Percentiles rank a stretch among this genome's conserved stretches.
Evolutionary conservation across 2,113 vertebrate species (phyloP).

Genomic region (Abramis brama): DNA sequence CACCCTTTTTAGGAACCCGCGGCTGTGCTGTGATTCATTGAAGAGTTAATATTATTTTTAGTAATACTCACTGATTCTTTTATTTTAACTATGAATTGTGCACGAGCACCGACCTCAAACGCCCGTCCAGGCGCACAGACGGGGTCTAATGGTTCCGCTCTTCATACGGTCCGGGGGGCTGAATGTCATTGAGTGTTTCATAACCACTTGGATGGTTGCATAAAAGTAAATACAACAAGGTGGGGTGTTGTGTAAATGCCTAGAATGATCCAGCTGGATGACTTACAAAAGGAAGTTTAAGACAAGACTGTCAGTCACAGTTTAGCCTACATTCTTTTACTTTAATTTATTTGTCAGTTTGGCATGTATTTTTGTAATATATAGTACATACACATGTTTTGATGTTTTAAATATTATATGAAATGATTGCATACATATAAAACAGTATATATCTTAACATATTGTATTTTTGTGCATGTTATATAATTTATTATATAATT

Average conservation of each 20-base stretch:
- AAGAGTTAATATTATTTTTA: neutral
- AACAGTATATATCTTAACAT: neutral
- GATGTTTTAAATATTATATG: neutral
- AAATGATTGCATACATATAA: neutral
- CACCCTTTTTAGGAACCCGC: constrained; percentile 22
- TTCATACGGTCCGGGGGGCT: constrained; percentile 15
- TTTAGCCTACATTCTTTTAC: neutral
- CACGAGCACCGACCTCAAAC: constrained; percentile 66
- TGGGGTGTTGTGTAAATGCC: constrained; percentile 24
- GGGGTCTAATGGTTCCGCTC: constrained; percentile 55
- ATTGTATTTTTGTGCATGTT: neutral
- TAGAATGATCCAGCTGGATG: constrained; percentile 14
- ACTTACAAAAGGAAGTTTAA: constrained; percentile 6
- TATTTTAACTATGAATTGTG: constrained; percentile 68
- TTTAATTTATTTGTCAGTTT: neutral
- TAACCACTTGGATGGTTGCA: constrained; percentile 12
- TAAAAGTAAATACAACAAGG: constrained; percentile 11
- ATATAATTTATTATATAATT: constrained; percentile 5
- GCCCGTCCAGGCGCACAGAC: constrained; percentile 56
- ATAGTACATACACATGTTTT: neutral
- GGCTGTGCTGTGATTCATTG: constrained; percentile 27
- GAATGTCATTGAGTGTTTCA: constrained; percentile 31
- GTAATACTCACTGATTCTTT: constrained; percentile 55
- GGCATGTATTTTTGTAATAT: neutral
- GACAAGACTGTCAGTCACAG: neutral